A percentile compares a stretch with the other conserved stretches of the same genome.
Evolutionary conservation across 2,888 invertebrate species (phyloP).

Genomic region (Agonopterix subpropinquella): DNA sequence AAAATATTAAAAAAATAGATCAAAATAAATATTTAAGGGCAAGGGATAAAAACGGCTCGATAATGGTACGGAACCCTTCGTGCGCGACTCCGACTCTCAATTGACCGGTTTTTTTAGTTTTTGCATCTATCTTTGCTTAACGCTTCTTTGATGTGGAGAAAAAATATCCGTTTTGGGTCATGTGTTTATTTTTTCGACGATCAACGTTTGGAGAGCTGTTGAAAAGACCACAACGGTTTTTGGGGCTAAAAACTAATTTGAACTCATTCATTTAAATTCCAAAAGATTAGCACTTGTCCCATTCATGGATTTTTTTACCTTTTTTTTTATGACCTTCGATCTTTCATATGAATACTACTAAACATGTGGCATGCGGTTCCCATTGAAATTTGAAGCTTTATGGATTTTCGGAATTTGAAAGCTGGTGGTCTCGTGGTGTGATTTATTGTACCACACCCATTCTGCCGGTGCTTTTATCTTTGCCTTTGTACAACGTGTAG

Average conservation of each 20-base stretch:
- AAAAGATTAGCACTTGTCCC: conserved; percentile 30
- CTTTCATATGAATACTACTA: conserved; percentile 29
- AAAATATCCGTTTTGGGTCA: conserved; percentile 23
- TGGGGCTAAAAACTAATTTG: conserved; percentile 7
- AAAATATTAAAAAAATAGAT: too few relatives aligned
- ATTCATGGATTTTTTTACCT: conserved; percentile 26
- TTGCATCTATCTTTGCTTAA: conserved; percentile 38
- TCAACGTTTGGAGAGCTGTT: conserved; percentile 4
- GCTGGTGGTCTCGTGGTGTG: conserved; percentile 34
- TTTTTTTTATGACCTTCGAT: conserved; percentile 28
- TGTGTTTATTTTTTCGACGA: conserved; percentile 22
- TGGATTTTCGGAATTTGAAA: conserved; percentile 30
- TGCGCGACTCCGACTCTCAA: too few relatives aligned
- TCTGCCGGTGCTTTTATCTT: conserved; percentile 2
- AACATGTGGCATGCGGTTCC: conserved; percentile 33
- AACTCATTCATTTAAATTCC: conserved; percentile 25
- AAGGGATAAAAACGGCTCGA: too few relatives aligned
- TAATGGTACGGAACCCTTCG: too few relatives aligned
- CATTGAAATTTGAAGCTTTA: conserved; percentile 41
- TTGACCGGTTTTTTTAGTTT: too few relatives aligned
- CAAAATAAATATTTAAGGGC: too few relatives aligned
- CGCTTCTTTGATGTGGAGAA: conserved; percentile 4
- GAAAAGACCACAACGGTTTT: neutral
- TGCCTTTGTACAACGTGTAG: conserved; percentile 2
- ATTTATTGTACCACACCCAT: conserved; percentile 22